Percentiles rank a stretch among this genome's conserved stretches.
Evolutionary conservation across 1,140 invertebrate species (phyloP).

Genomic region (Chionoecetes opilio): DNA sequence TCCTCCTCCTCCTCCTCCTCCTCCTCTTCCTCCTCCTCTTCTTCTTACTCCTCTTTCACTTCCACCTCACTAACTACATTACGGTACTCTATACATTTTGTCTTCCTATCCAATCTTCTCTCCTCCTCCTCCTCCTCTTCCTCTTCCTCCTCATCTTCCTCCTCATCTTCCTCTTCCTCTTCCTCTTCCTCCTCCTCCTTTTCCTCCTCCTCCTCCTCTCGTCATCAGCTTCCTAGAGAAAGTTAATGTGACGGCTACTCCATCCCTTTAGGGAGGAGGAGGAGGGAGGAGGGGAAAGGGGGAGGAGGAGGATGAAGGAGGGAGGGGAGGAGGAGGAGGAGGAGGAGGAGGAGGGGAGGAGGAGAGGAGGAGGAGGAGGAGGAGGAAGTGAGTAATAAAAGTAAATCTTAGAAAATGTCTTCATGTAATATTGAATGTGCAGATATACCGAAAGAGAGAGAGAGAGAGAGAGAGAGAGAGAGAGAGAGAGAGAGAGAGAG

Average conservation of each 20-base stretch:
- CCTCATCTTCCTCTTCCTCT: background rate
- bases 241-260: constrained; percentile 27
- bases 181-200: background rate
- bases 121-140: background rate
- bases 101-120: background rate
- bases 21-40: too few relatives aligned
- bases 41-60: too few relatives aligned
- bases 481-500: constrained; percentile 27
- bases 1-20: too few relatives aligned
- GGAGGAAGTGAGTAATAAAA: background rate
- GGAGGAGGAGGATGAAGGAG: too few relatives aligned
- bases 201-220: background rate
- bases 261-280: background rate
- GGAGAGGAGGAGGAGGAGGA: background rate
- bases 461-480: constrained; percentile 27
- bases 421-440: background rate
- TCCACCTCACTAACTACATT: background rate
- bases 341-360: background rate
- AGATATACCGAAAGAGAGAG: background rate
- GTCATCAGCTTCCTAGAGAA: background rate
- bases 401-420: too few relatives aligned
- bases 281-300: background rate
- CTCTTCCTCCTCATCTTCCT: background rate
- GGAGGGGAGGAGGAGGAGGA: background rate
- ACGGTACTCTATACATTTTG: background rate